Base-by-base conservation (phyloP, 2,797 vertebrate genomes). In the Sphenopsis melanotis region DNA sequence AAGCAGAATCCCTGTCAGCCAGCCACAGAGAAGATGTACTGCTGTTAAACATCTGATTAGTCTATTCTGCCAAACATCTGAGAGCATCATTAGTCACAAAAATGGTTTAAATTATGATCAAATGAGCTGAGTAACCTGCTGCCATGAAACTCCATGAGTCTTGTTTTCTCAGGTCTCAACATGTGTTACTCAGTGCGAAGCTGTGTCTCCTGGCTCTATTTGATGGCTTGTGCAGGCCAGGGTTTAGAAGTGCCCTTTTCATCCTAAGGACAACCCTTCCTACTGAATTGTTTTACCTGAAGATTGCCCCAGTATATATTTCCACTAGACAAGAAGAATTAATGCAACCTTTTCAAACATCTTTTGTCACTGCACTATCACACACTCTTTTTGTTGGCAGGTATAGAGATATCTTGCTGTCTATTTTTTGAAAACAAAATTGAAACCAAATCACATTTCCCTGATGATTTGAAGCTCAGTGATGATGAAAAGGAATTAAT, bases 11-110 rank as follows among this genome's bases (percentile, higher is more conserved):
- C 52, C 93, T 93, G 47, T 75, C 80, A 88, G 77, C 70, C 90
- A 36, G 77, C 70, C 90, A 36, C 68, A 37, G 83, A 95, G 95
- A 95, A 88, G 63, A 89, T 82, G 59, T 75, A 88, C 75, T 82
- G 90, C 88, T 96, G 70, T 95, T 97, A 94, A 97, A 95, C 9
- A 70, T 83, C 90, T 95, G 89, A 96, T 95, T 95, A 93, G 89
- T 94, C 97, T 96, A 89, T 95, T 90, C 91, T 97, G 95, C 94
- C 97, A 96, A 97, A 96, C 91, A 97, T 96, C 95, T 97, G 95
- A 74, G 76, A 91, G 94, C 87, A 94, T 92, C 90, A 95, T 96
- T 97, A 97, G 95, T 96, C 94, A 97, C 91, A 96, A 90, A 95
- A 96, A 96, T 93, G 80, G 87, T 83, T 96, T 95, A 95, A 95